Percentiles rank a stretch among this genome's conserved stretches.
Evolutionary conservation across 2,888 invertebrate genomes (phyloP).

Genomic region (Drosophila incognita): DNA sequence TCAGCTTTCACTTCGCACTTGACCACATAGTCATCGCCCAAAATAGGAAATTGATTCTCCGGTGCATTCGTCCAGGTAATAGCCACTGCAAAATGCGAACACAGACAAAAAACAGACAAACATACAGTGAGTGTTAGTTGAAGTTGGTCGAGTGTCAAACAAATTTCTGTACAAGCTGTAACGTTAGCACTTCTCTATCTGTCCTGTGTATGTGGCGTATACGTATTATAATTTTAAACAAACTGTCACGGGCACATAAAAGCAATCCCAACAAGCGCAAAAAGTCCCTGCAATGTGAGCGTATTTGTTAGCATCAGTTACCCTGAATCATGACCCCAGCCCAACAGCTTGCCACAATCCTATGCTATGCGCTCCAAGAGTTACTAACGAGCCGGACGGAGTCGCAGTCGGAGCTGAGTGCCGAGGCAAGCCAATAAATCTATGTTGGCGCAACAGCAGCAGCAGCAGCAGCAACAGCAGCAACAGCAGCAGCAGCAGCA

Average conservation of each 20-base stretch:
- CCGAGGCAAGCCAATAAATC: constrained; percentile 76
- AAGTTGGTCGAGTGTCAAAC: constrained; percentile 20
- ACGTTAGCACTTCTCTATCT: constrained; percentile 9
- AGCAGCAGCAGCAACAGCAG: constrained; percentile 1
- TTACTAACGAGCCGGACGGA: constrained; percentile 63
- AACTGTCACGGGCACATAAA: constrained; percentile 57
- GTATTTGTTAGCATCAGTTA: constrained; percentile 44
- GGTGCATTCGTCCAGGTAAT: constrained; percentile 95
- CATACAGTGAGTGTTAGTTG: not conserved
- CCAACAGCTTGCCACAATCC: constrained; percentile 34
- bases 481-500: constrained; percentile 23
- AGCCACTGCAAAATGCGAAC: constrained; percentile 87
- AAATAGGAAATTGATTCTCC: constrained; percentile 91
- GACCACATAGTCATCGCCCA: constrained; percentile 91
- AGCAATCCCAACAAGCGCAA: constrained; percentile 56
- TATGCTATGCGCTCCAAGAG: constrained; percentile 40
- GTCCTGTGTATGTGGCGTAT: constrained; percentile 41
- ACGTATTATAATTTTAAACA: constrained; percentile 62
- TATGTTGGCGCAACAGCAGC: constrained; percentile 39
- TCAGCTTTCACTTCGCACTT: constrained; percentile 94
- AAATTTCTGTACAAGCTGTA: constrained; percentile 20
- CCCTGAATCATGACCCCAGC: constrained; percentile 17
- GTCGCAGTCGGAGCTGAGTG: constrained; percentile 3
- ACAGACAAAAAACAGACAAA: not conserved
- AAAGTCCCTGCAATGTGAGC: constrained; percentile 57